phyloP scores from a whole-genome alignment of 1,140 invertebrate genomes.

The Apis cerana region DNA sequence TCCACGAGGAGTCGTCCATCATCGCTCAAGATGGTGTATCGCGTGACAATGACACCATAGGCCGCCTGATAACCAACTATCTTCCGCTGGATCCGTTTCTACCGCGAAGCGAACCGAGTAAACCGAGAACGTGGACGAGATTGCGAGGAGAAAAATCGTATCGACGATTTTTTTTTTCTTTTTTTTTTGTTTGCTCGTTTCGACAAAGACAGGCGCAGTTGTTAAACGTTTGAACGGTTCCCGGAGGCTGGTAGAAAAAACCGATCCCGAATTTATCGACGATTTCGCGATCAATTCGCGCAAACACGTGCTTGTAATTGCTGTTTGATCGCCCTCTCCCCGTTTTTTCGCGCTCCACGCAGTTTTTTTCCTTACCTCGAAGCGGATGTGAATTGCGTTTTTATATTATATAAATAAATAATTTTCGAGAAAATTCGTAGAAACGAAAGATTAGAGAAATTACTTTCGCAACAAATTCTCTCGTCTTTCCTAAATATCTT shows the following conservation, averaged over 20 bases:
- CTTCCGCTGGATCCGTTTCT: conserved; percentile 25
- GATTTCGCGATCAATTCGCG: not conserved
- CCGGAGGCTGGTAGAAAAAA: not conserved
- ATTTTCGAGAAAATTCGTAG: too few species aligned
- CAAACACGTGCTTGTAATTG: not conserved
- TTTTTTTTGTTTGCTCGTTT: not conserved
- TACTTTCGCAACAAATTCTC: too few species aligned
- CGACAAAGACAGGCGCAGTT: conserved; percentile 9
- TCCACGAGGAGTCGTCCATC: not conserved
- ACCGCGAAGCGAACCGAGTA: not conserved
- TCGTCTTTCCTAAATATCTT: too few species aligned
- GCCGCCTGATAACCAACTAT: conserved; percentile 14
- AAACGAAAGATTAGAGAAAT: too few species aligned
- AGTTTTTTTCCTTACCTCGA: too few species aligned
- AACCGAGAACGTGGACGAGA: conserved; percentile 6
- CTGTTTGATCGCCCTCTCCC: not conserved
- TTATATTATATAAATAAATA: too few species aligned
- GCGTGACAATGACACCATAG: conserved; percentile 51
- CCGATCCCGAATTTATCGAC: not conserved
- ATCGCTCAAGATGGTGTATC: conserved; percentile 3
- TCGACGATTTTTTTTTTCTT: too few species aligned
- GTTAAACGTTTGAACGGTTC: not conserved
- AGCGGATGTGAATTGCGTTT: too few species aligned
- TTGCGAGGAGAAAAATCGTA: not conserved
- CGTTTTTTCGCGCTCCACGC: not conserved